Conservation (phyloP, 2,113 vertebrate species). For the Motacilla alba region DNA sequence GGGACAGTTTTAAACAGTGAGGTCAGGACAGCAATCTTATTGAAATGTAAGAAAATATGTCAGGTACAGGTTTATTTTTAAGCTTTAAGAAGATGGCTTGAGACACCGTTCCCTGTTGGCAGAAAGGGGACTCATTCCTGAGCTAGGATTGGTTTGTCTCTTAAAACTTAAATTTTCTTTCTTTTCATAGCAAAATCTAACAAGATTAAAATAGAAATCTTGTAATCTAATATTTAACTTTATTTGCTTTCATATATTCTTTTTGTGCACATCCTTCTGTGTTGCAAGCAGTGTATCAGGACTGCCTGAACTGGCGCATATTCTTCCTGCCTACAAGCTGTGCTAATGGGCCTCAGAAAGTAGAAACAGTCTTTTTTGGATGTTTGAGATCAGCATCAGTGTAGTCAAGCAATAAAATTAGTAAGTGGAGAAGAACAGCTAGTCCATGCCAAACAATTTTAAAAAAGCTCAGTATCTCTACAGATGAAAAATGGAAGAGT, state of each 20-base stretch:
- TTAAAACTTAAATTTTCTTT: background rate
- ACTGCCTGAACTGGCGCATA: background rate
- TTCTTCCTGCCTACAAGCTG: background rate
- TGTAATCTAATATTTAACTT: background rate
- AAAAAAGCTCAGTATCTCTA: background rate
- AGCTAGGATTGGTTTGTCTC: background rate
- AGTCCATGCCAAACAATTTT: background rate
- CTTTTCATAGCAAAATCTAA: background rate
- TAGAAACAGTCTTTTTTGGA: background rate
- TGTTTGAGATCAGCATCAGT: background rate
- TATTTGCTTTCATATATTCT: background rate
- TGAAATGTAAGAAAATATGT: background rate
- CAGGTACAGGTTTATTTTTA: background rate
- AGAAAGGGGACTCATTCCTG: background rate
- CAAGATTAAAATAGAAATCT: background rate
- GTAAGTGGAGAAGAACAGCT: background rate
- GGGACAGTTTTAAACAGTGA: background rate
- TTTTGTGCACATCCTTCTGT: background rate
- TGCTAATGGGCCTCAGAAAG: background rate
- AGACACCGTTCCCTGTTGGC: background rate
- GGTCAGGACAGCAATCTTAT: background rate
- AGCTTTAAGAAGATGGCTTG: background rate
- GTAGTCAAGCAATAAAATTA: background rate
- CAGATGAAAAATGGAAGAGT: background rate
- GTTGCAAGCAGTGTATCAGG: background rate